Base-by-base conservation (phyloP, 2,888 invertebrate species). In the Eretmocerus hayati region DNA sequence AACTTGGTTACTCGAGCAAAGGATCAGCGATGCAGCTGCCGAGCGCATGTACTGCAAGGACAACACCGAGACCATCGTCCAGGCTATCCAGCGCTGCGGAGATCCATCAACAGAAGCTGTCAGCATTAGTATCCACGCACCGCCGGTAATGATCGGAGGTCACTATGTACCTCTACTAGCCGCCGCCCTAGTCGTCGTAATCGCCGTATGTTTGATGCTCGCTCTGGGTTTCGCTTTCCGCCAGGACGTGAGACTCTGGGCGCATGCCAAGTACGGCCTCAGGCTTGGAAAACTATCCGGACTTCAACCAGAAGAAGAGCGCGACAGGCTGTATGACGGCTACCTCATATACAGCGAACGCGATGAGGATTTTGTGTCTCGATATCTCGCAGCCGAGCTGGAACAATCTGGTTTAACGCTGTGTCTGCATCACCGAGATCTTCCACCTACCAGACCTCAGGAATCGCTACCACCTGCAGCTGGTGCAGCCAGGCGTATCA, bases 291-390 rank as follows among this genome's bases (percentile, higher is more conserved):
- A 71, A 44, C 60, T 65, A 37, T 55, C 66, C 2, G 40, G 58
- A 0, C 61, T 65, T 45, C 57, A 72, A 69, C 55, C 72, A 69
- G 57, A 80, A 73, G 71, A 77, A 73, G 61, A 75, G 73, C 49
- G 72, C 71, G 72, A 80, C 73, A 74, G 81, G 67, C 71, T 81
- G 62, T 80, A 87, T 77, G 81, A 92, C 70, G 90, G 89, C 50
- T 92, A 91, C 74, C 81, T 92, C 67, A 83, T 89, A 54, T 92
- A 91, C 75, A 86, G 87, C 70, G 81, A 83, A 59, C 80, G 85
- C 59, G 90, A 90, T 64, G 78, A 87, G 77, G 72, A 84, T 75
- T 77, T 83, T 77, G 76, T 84, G 71, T 69, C 81, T 73, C 72
- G 84, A 75, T 71, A 83, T 76, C 63, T 88, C 74, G 75, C 83